phyloP scores from a whole-genome alignment of 2,113 vertebrate genomes.

The Osmerus eperlanus region DNA sequence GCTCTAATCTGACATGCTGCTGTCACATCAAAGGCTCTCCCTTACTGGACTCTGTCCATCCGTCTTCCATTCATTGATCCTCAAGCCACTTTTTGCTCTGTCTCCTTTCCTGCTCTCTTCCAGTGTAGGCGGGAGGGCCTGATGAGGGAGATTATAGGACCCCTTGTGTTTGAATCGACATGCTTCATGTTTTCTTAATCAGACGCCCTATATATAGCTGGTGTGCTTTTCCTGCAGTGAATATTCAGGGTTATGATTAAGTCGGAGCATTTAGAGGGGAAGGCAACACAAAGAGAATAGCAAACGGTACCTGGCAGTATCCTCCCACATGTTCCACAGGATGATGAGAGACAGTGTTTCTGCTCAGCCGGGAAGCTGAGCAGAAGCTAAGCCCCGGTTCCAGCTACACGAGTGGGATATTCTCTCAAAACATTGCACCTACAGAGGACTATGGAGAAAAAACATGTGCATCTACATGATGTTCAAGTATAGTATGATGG shows the following conservation, averaged over 20 bases:
- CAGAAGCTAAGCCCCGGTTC: not conserved
- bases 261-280: slow-evolving; percentile 13
- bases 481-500: no score
- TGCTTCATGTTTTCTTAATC: slow-evolving; percentile 63
- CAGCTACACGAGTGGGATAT: not conserved
- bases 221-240: slow-evolving; percentile 38
- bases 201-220: slow-evolving; percentile 43
- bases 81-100: slow-evolving; percentile 11
- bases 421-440: not conserved
- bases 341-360: not conserved
- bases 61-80: slow-evolving; percentile 13
- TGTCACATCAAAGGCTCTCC: slow-evolving; percentile 43
- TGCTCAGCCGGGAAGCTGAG: not conserved
- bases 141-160: slow-evolving; percentile 44
- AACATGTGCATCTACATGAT: no score
- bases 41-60: slow-evolving; percentile 26
- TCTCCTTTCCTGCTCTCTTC: not conserved
- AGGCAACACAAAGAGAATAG: slow-evolving; percentile 12
- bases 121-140: slow-evolving; percentile 4
- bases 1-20: slow-evolving; percentile 44
- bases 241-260: slow-evolving; percentile 51
- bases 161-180: slow-evolving; percentile 32
- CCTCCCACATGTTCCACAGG: not conserved
- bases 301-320: not conserved
- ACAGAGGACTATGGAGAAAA: not conserved